Conservation (phyloP, 1,140 invertebrate species). For the Rhizoglyphus robini region DNA sequence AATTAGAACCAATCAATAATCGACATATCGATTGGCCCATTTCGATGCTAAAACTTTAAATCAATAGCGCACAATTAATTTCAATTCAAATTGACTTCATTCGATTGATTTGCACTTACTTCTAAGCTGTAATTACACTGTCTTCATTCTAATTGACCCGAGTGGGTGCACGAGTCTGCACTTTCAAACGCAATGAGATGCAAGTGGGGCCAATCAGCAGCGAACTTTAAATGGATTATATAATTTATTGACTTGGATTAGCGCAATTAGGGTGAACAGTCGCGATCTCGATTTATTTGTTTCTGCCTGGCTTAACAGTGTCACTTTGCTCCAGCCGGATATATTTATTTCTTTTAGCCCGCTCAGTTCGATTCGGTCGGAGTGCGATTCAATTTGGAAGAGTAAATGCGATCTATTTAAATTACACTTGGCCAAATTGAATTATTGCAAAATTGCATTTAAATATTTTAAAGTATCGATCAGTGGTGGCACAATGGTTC, state of each 20-base stretch:
- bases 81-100: background rate
- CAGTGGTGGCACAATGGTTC: background rate
- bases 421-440: slow-evolving; percentile 3
- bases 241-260: slow-evolving; percentile 17
- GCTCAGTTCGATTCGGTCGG: background rate
- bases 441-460: background rate
- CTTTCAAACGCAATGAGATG: background rate
- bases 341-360: background rate
- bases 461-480: background rate
- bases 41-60: slow-evolving; percentile 1
- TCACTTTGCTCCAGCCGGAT: background rate
- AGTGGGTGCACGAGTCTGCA: too few species aligned
- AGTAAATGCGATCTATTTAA: background rate
- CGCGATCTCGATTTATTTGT: background rate
- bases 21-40: background rate
- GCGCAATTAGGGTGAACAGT: background rate
- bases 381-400: background rate
- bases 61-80: background rate
- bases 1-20: background rate
- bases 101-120: background rate
- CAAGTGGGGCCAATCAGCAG: background rate
- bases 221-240: slow-evolving; percentile 14
- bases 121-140: too few species aligned
- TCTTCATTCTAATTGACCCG: too few species aligned
- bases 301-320: background rate